Base-by-base conservation (phyloP, 1,140 invertebrate genomes). In the Ctenoplectra terminalis region DNA sequence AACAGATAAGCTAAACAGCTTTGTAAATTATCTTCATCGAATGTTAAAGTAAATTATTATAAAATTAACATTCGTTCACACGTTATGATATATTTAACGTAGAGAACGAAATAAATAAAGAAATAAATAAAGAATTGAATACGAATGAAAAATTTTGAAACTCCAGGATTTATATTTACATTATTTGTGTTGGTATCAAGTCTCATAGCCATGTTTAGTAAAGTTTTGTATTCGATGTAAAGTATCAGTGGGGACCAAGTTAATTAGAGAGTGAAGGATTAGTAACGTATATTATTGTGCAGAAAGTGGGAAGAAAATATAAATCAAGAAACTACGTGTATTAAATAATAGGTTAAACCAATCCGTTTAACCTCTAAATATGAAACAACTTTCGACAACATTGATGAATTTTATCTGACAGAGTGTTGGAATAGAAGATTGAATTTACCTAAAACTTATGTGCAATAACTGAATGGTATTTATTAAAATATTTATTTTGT, bases 191-290 rank as follows among this genome's bases (percentile, higher is more conserved):
- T 23, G 52, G 13, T 64, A 74, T 50, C 15, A 29, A 75, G 29
- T 67, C 74, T 17, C 48, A 66, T 69, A 71, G 66, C 43, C 43
- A 71, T 78, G 64, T 78, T 78, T 78, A 40, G 52, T 11, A 48
- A 61, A 70, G 43, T 60, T 70, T 71, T 50, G 6, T 78, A 78
- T 50, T 17, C 26, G 48, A 8, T 34, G n/a, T 60, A 1, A 50
- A 46, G 43, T 71, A 60, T 78, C n/a, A 17, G 15, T 23, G 13
- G 15, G n/a, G 43, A 60, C 31, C n/a, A 78, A 34, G 11, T 23
- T 71, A 78, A 48, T 48, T 60, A 60, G 11, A 78, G 2, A 78
- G 9, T 60, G n/a, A 26, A 13, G 1, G 17, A 37, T 37, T 29
- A 48, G 23, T 31, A 78, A 46, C 11, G 9, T 23, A 50, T 54